Evolutionary conservation across 2,888 invertebrate species (phyloP), one percentile per base, ranked within the genome.

Genomic region (Epinotia nisella): DNA sequence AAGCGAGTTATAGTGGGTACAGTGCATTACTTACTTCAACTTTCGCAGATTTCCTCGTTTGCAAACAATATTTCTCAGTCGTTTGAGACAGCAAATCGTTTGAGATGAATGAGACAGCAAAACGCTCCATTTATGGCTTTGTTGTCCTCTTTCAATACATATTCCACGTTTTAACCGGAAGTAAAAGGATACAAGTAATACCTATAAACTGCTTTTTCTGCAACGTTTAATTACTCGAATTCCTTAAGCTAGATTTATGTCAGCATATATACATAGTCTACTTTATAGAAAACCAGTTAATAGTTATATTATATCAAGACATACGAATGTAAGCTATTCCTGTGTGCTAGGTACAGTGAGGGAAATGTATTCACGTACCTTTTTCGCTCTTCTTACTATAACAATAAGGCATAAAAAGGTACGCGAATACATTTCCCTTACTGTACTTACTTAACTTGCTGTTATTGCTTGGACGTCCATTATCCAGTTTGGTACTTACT

Each of bases 31-130:
- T 49, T 62, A 64, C 55, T 56, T 53, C 24, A 60, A 66, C 60
- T 41, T 41, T 53, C 29, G 53, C 24, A 59, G 24, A 64, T 64
- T 64, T 58, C 51, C 58, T 65, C 49, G 21, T 71, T 71, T 53
- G 41, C 59, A 56, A 67, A 67, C 45, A 72, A 72, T 72, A 61
- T 72, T 72, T 72, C 55, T 61, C 53, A 72, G 29, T 61, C 45
- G 45, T n/a, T 67, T 49, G n/a, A 53, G 41, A 67, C n/a, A n/a
- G n/a, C n/a, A n/a, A n/a, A n/a, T n/a, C n/a, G n/a, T n/a, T n/a
- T n/a, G n/a, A n/a, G n/a, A 71, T 29, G 24, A 60, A 67, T 17
- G 45, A 71, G 66, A 60, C 60, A 55, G 21, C 71, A 53, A 58
- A 29, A 60, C 53, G n/a, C 60, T 71, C 67, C 67, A 9, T 72